These are phyloP conservation scores for Antechinus flavipes DNA, from an alignment of 2,113 vertebrate species.

Conservation along the genomic window DNA sequence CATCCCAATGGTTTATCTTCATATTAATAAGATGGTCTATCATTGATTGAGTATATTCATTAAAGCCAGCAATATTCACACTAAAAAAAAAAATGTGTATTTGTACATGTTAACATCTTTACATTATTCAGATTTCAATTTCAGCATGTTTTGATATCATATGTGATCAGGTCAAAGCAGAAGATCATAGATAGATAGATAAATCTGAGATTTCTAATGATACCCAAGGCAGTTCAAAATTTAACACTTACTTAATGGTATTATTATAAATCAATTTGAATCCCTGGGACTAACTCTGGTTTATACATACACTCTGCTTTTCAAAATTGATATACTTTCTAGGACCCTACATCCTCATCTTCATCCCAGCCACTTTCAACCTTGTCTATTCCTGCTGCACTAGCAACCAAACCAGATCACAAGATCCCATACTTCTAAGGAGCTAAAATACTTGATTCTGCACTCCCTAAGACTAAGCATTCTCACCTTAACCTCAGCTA, in stretches of 20 bases:
- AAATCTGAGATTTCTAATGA: not conserved
- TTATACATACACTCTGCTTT: not conserved
- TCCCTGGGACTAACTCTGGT: not conserved
- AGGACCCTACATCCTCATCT: not conserved
- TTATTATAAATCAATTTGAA: not conserved
- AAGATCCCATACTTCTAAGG: not conserved
- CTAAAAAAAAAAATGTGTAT: constrained; percentile 78
- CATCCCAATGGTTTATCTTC: constrained; percentile 96
- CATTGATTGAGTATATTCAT: constrained; percentile 93
- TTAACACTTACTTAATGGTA: not conserved
- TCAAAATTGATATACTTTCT: not conserved
- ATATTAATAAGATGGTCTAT: constrained; percentile 93
- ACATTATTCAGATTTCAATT: not conserved
- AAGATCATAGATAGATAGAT: no score
- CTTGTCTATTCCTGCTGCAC: not conserved
- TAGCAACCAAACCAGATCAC: not conserved
- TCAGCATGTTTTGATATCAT: no score
- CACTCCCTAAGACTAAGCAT: not conserved
- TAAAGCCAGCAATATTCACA: constrained; percentile 91
- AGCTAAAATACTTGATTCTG: not conserved
- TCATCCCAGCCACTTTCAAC: not conserved
- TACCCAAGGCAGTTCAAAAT: not conserved
- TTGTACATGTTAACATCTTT: not conserved
- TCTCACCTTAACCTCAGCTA: not conserved
- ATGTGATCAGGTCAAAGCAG: no score